Percentiles rank a stretch among this genome's conserved stretches.
Evolutionary conservation across 2,888 invertebrate species (phyloP).

Genomic region (Hymenopus coronatus): DNA sequence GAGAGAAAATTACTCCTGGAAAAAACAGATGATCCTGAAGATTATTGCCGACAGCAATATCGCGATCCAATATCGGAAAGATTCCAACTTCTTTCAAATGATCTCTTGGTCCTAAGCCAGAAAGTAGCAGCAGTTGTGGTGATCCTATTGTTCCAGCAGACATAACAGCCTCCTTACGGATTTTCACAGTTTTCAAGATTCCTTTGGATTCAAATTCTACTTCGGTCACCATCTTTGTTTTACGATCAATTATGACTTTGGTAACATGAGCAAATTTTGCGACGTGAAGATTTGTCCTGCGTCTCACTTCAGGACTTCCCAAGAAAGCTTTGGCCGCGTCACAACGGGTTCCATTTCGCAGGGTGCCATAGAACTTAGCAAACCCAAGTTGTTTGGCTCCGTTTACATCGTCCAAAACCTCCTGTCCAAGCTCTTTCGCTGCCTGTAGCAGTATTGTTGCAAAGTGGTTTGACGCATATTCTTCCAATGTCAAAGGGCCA

Average conservation of each 20-base stretch:
- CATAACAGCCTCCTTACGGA: constrained; percentile 50
- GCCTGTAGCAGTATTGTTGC: constrained; percentile 48
- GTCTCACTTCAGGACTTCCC: constrained; percentile 51
- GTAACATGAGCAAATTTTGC: constrained; percentile 60
- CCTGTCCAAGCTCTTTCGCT: constrained; percentile 50
- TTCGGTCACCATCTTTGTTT: constrained; percentile 63
- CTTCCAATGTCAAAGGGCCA: constrained; percentile 51
- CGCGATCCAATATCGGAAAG: constrained; percentile 38
- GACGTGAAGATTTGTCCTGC: constrained; percentile 65
- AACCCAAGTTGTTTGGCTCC: constrained; percentile 49
- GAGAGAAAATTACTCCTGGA: not conserved
- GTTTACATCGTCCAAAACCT: constrained; percentile 46
- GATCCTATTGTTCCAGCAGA: constrained; percentile 57
- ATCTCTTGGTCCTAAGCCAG: constrained; percentile 53
- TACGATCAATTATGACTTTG: constrained; percentile 62
- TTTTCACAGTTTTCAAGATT: constrained; percentile 42
- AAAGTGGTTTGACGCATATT: constrained; percentile 47
- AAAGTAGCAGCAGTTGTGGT: constrained; percentile 60
- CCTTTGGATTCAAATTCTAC: constrained; percentile 62
- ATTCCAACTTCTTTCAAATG: constrained; percentile 44
- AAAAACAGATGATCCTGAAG: constrained; percentile 46
- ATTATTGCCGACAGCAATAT: constrained; percentile 44
- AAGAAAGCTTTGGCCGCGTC: constrained; percentile 66
- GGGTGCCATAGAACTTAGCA: constrained; percentile 52
- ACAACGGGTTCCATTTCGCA: constrained; percentile 44